Evolutionary conservation across 2,888 invertebrate species (phyloP).

Genomic region (Mythimna impura): DNA sequence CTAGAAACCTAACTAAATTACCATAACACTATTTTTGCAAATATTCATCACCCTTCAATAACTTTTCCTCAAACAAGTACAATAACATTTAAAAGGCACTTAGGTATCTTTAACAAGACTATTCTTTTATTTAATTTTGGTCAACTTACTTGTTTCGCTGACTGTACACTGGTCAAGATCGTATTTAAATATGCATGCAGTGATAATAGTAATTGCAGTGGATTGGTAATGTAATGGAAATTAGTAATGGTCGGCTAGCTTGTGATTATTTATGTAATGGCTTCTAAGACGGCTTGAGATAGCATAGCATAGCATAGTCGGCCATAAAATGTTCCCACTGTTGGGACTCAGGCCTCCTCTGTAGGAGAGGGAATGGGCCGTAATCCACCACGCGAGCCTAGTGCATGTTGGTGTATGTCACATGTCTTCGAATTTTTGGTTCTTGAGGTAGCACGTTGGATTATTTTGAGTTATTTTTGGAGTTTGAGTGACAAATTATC

Average conservation of each 20-base stretch:
- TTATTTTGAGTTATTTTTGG: not conserved
- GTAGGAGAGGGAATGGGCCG: no score
- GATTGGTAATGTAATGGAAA: constrained; percentile 35
- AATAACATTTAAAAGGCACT: no score
- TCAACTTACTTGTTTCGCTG: not conserved
- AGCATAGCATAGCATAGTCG: not conserved
- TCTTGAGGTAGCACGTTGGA: not conserved
- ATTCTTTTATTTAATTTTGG: not conserved
- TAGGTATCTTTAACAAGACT: no score
- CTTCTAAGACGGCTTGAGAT: not conserved
- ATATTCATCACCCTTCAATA: not conserved
- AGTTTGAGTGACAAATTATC: no score
- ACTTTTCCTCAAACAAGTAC: not conserved
- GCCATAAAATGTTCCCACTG: no score
- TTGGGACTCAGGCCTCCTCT: no score
- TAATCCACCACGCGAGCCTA: no score
- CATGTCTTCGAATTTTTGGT: no score
- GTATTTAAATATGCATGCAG: constrained; percentile 39
- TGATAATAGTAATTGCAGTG: constrained; percentile 43
- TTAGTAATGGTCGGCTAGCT: constrained; percentile 5
- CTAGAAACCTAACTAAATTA: not conserved
- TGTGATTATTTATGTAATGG: constrained; percentile 11
- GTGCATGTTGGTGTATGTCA: no score
- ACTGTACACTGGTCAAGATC: constrained; percentile 35
- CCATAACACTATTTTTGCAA: not conserved